Evolutionary conservation across 37 sponge, comb jelly and placozoan genomes (phyloP).

Genomic region (Bolinopsis microptera): DNA sequence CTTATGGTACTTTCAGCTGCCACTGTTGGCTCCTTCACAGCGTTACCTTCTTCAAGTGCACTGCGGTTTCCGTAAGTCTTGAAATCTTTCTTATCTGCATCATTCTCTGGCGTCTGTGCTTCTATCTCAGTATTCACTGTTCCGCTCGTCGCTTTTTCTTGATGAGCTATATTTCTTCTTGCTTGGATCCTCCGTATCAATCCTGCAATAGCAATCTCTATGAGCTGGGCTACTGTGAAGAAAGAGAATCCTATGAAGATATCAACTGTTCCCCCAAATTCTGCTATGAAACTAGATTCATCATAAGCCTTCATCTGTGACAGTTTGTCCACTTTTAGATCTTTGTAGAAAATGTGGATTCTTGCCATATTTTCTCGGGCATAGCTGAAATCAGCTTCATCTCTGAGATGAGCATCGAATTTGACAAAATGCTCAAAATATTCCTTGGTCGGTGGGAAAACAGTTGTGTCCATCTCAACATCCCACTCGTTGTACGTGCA

Average conservation of each 20-base stretch:
- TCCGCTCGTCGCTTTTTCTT: no score
- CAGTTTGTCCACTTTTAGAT: background rate
- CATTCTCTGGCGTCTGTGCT: no score
- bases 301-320: background rate
- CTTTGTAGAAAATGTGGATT: slow-evolving; percentile 7
- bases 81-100: no score
- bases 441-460: background rate
- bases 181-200: background rate
- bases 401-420: background rate
- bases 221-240: slow-evolving; percentile 19
- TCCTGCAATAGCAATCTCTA: slow-evolving; percentile 12
- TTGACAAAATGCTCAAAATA: background rate
- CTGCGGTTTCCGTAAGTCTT: no score
- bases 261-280: slow-evolving; percentile 14
- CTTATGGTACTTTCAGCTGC: no score
- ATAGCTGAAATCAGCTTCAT: background rate
- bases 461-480: background rate
- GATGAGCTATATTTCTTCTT: no score
- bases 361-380: slow-evolving; percentile 15
- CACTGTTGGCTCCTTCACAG: no score
- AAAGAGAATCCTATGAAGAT: slow-evolving; percentile 29
- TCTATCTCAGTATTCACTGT: no score
- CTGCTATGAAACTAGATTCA: background rate
- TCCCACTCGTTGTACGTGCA: background rate
- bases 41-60: no score